These are phyloP conservation scores for Linhomoeus sp. DNA, from an alignment of 2,888 invertebrate genomes.

Conservation along the genomic window DNA sequence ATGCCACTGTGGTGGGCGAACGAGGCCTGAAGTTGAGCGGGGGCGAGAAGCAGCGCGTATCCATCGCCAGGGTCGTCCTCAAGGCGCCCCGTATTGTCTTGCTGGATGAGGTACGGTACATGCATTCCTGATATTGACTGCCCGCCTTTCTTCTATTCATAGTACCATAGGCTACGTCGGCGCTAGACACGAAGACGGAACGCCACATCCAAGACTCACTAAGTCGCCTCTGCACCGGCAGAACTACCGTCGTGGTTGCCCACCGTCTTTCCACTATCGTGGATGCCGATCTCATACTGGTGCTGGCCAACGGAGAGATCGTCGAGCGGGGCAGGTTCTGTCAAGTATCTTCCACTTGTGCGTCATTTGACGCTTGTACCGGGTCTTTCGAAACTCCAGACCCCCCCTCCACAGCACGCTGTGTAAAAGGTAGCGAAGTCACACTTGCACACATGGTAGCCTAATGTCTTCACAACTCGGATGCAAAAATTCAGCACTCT, in stretches of 20 bases:
- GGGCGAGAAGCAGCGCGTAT: constrained; percentile 90
- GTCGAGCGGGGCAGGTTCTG: constrained; percentile 72
- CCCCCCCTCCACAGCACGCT: no score
- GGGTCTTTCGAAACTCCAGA: no score
- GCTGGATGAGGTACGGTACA: constrained; percentile 53
- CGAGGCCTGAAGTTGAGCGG: constrained; percentile 81
- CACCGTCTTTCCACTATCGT: constrained; percentile 78
- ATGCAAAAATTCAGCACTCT: no score
- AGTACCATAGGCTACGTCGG: constrained; percentile 46
- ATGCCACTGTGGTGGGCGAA: constrained; percentile 29
- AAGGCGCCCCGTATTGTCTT: constrained; percentile 58
- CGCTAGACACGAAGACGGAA: constrained; percentile 83
- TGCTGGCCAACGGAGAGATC: constrained; percentile 71
- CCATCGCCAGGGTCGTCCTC: constrained; percentile 46
- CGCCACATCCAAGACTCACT: constrained; percentile 49
- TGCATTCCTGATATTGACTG: no score
- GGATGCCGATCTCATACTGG: constrained; percentile 80
- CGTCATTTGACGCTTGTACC: no score
- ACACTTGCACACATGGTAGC: no score
- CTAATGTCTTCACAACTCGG: no score
- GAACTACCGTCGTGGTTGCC: constrained; percentile 80
- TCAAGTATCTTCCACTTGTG: no score
- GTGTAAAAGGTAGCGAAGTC: no score
- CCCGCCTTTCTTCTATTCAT: no score
- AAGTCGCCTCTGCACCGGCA: constrained; percentile 50